These are phyloP conservation scores for Drosophila baimaii DNA, from an alignment of 1,140 invertebrate genomes.

Conservation along the genomic window DNA sequence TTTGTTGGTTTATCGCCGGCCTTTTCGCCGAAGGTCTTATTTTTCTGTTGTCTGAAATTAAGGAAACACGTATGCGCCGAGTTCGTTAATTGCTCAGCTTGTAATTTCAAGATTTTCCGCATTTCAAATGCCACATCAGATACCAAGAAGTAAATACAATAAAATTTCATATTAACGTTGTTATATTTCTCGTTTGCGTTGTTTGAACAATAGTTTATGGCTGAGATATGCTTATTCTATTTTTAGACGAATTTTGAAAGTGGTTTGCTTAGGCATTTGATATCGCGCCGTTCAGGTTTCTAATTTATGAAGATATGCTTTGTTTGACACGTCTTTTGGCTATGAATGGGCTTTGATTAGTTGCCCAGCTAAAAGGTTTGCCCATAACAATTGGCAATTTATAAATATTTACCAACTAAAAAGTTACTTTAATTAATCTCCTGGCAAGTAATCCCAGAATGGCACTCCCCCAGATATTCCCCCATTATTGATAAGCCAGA, in stretches of 20 bases:
- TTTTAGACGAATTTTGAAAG: constrained; percentile 20
- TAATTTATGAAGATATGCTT: constrained; percentile 8
- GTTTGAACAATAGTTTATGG: constrained; percentile 22
- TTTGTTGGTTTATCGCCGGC: constrained; percentile 36
- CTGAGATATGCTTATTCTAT: constrained; percentile 30
- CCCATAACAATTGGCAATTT: not conserved
- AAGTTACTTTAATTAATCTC: not conserved
- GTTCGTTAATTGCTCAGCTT: constrained; percentile 70
- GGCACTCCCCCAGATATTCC: not conserved
- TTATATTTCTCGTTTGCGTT: constrained; percentile 29
- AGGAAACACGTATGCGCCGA: constrained; percentile 45
- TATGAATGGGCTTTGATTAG: constrained; percentile 2
- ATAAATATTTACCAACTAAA: no score
- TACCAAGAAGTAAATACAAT: constrained; percentile 28
- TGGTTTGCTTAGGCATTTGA: constrained; percentile 4
- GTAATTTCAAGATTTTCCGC: constrained; percentile 59
- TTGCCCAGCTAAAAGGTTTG: not conserved
- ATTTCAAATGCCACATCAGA: constrained; percentile 32
- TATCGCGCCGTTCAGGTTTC: constrained; percentile 16
- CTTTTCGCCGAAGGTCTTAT: constrained; percentile 42
- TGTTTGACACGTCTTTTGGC: not conserved
- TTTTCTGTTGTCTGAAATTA: constrained; percentile 35
- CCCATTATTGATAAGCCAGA: not conserved
- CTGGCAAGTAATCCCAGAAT: not conserved
- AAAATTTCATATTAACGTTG: constrained; percentile 25